Percentiles rank a stretch among this genome's conserved stretches.
These are phyloP conservation scores for Anthoscopus minutus DNA, from an alignment of 2,113 vertebrate species.

Conservation along the genomic window DNA sequence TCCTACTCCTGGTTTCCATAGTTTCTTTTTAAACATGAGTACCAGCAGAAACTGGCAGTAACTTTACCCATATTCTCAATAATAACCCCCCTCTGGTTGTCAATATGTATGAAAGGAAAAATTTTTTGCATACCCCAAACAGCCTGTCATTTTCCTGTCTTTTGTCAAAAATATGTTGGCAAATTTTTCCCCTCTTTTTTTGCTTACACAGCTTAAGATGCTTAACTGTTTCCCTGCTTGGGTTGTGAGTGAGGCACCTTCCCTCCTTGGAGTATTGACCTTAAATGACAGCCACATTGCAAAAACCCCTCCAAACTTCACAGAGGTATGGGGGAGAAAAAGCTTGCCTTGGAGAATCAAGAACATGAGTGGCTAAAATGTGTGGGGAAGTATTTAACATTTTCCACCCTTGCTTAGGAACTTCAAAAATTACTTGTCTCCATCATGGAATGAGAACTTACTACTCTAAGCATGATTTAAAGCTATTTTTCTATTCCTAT, in stretches of 20 bases:
- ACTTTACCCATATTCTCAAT: conserved; percentile 80
- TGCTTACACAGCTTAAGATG: conserved; percentile 28
- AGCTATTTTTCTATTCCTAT: background rate
- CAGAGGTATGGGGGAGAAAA: fast-evolving
- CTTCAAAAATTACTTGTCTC: background rate
- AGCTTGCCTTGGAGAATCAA: background rate
- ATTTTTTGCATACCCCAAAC: conserved; percentile 68
- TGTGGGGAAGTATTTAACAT: background rate
- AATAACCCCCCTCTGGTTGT: conserved; percentile 77
- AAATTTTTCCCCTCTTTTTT: background rate
- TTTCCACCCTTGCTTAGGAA: background rate
- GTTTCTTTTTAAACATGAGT: conserved; percentile 83
- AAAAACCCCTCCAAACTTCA: background rate
- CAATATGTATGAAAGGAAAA: conserved; percentile 71
- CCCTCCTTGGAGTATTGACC: background rate
- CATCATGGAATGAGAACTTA: background rate
- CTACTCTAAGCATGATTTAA: background rate
- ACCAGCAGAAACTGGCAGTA: conserved; percentile 75
- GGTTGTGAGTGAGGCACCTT: background rate
- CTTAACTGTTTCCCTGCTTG: conserved; percentile 52
- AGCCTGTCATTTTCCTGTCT: conserved; percentile 64
- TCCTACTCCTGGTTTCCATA: conserved; percentile 81
- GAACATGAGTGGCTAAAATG: background rate
- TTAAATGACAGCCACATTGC: background rate
- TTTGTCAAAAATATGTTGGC: conserved; percentile 68